These are phyloP conservation scores for Sparus aurata DNA, from an alignment of 2,797 vertebrate species.

Conservation along the genomic window DNA sequence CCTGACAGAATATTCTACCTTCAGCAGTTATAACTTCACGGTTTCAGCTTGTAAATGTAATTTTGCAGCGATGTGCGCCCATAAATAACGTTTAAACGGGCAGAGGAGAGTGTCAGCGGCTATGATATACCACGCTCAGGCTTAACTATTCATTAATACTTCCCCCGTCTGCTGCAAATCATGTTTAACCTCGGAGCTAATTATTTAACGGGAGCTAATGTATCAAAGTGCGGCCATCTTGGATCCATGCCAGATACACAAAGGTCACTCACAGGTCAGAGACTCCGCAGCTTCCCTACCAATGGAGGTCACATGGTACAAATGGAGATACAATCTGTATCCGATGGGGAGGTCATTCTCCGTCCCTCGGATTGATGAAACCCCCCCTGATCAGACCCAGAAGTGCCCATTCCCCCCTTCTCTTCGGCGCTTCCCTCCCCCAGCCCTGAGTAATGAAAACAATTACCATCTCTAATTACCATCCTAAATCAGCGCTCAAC, in stretches of 20 bases:
- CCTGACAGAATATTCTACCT: conserved; percentile 20
- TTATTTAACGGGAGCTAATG: conserved; percentile 58
- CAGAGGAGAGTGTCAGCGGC: conserved; percentile 18
- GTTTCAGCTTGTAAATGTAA: conserved; percentile 47
- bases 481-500: conserved; percentile 82
- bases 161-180: conserved; percentile 61
- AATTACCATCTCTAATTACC: conserved; percentile 86
- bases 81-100: conserved; percentile 60
- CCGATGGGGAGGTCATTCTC: conserved; percentile 42
- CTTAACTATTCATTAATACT: conserved; percentile 45
- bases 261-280: conserved; percentile 60
- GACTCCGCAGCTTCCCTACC: conserved; percentile 21
- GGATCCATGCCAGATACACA: conserved; percentile 38
- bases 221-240: conserved; percentile 42
- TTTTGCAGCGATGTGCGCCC: conserved; percentile 36
- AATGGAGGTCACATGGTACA: conserved; percentile 20
- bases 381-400: conserved; percentile 19
- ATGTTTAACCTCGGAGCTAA: conserved; percentile 53
- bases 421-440: conserved; percentile 45
- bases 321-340: conserved; percentile 44
- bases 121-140: conserved; percentile 10
- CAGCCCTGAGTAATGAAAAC: conserved; percentile 82
- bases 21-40: conserved; percentile 23
- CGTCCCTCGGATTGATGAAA: conserved; percentile 42
- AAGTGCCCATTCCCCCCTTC: conserved; percentile 22